These are phyloP conservation scores for Cheilosia pagana DNA, from an alignment of 2,888 invertebrate species.

Conservation along the genomic window DNA sequence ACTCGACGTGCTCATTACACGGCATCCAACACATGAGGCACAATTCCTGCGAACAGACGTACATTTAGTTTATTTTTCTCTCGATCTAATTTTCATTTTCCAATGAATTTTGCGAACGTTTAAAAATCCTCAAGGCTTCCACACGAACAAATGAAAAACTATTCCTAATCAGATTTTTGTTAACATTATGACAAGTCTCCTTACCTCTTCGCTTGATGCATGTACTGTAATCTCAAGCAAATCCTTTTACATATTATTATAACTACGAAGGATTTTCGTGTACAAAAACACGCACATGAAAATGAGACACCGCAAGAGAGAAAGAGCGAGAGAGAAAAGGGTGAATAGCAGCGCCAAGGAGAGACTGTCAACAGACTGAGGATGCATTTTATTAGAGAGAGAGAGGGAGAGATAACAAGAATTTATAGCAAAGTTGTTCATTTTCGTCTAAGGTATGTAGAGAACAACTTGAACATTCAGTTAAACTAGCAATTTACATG, in stretches of 20 bases:
- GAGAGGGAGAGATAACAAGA: constrained; percentile 53
- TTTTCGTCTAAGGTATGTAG: constrained; percentile 71
- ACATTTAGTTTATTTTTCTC: constrained; percentile 87
- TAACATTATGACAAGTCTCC: constrained; percentile 55
- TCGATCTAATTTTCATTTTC: constrained; percentile 16
- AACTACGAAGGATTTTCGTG: constrained; percentile 43
- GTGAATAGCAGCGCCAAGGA: constrained; percentile 24
- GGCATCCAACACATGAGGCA: constrained; percentile 89
- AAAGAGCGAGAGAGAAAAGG: not conserved
- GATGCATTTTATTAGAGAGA: constrained; percentile 50
- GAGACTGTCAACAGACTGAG: constrained; percentile 56
- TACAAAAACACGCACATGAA: constrained; percentile 3
- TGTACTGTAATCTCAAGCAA: constrained; percentile 50
- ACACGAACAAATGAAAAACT: constrained; percentile 2
- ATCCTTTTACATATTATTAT: constrained; percentile 41
- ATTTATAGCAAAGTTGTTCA: constrained; percentile 66
- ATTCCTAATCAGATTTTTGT: constrained; percentile 44
- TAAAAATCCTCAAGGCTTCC: constrained; percentile 60
- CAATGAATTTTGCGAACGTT: constrained; percentile 21
- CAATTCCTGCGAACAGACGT: constrained; percentile 93
- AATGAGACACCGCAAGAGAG: not conserved
- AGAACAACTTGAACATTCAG: constrained; percentile 53
- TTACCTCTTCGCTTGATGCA: constrained; percentile 44
- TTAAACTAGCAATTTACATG: constrained; percentile 43
- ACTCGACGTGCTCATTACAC: constrained; percentile 91